Conservation (phyloP, 2,113 vertebrate species). For the Pseudopipra pipra region DNA sequence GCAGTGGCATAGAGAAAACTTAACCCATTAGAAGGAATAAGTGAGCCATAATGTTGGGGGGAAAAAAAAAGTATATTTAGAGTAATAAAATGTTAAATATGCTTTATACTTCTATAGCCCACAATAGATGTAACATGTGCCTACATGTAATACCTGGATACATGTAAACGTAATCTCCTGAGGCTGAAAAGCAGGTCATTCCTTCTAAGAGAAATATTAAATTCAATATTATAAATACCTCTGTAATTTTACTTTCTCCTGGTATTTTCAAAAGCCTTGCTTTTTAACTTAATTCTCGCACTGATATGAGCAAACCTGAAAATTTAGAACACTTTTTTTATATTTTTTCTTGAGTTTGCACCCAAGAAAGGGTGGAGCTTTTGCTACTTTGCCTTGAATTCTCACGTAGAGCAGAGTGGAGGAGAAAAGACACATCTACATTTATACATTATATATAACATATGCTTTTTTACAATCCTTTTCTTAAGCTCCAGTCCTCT, state of each 20-base stretch:
- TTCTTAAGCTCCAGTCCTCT: not conserved
- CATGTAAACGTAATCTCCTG: not conserved
- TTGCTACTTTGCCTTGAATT: not conserved
- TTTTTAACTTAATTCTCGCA: not conserved
- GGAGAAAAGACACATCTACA: not conserved
- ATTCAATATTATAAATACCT: not conserved
- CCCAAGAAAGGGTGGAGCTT: not conserved
- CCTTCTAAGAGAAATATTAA: not conserved
- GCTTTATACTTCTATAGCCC: not conserved
- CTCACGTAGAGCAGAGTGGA: rapidly evolving
- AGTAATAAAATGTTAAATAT: not conserved
- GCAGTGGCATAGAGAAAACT: not conserved
- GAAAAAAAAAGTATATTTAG: not conserved
- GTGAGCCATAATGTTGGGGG: not conserved
- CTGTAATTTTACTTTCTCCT: not conserved
- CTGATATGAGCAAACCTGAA: not conserved
- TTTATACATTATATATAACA: not conserved
- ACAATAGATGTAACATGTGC: not conserved
- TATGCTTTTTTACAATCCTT: not conserved
- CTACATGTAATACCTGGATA: not conserved
- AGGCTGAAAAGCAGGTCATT: not conserved
- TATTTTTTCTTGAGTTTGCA: not conserved
- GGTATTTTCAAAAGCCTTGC: not conserved
- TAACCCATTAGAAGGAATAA: not conserved
- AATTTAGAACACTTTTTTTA: not conserved